A percentile compares a stretch with the other conserved stretches of the same genome.
phyloP scores from a whole-genome alignment of 2,888 invertebrate genomes.

The Drosophila histrio region DNA sequence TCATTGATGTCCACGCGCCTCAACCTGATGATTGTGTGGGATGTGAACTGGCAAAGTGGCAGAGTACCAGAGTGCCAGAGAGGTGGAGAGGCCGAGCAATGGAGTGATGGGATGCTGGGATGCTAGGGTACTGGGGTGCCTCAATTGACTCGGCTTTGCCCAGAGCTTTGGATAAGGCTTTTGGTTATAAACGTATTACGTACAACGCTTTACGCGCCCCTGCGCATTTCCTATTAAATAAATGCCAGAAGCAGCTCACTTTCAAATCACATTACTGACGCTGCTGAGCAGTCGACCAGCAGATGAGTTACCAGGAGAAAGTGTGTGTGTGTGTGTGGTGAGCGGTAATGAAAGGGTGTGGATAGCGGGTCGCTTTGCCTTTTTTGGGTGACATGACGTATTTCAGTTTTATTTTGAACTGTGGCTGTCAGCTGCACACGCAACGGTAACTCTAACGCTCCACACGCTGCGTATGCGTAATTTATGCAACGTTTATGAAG shows the following conservation, averaged over 20 bases:
- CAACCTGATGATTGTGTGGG: constrained; percentile 27
- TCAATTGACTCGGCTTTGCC: constrained; percentile 20
- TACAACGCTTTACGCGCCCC: constrained; percentile 49
- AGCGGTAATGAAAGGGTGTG: not conserved
- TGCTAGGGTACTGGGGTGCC: not conserved
- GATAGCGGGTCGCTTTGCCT: not conserved
- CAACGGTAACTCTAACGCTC: constrained; percentile 9
- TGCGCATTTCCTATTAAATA: constrained; percentile 62
- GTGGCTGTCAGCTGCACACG: constrained; percentile 44
- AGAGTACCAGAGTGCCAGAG: not conserved
- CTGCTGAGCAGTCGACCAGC: not conserved
- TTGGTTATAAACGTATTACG: constrained; percentile 51
- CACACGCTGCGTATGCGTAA: constrained; percentile 52
- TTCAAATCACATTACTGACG: constrained; percentile 63
- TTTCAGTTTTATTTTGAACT: constrained; percentile 10
- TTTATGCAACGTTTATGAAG: constrained; percentile 54
- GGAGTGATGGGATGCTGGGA: not conserved
- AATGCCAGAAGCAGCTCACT: constrained; percentile 72
- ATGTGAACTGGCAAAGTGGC: not conserved
- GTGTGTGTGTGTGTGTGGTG: not conserved
- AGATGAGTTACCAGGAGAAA: not conserved
- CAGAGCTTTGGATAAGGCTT: constrained; percentile 36
- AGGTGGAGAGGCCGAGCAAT: not conserved
- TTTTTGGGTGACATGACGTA: constrained; percentile 13
- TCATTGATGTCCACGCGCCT: constrained; percentile 35